Percentiles rank a stretch among this genome's conserved stretches.
These are phyloP conservation scores for Poeciliopsis paucimaculata DNA, from an alignment of 2,797 vertebrate genomes.

Conservation along the genomic window DNA sequence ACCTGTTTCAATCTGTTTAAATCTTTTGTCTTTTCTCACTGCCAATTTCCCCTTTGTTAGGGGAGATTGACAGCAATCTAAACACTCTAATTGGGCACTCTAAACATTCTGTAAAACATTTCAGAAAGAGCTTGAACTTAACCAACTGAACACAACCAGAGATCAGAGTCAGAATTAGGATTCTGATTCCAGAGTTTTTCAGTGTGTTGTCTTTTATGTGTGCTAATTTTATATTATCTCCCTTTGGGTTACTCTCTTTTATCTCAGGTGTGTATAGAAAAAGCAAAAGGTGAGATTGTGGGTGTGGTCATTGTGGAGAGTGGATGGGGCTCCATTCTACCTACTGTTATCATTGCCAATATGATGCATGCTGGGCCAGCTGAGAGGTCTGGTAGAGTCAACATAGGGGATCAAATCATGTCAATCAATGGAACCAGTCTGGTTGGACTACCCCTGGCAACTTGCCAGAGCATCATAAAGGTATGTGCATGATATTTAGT, in stretches of 20 bases:
- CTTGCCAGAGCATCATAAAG: slow-evolving; percentile 98
- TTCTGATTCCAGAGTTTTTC: background rate
- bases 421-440: slow-evolving; percentile 97
- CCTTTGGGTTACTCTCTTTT: slow-evolving; percentile 21
- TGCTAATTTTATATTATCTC: slow-evolving; percentile 3
- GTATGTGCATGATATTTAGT: slow-evolving; percentile 62
- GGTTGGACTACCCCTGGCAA: slow-evolving; percentile 93
- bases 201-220: background rate
- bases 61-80: background rate
- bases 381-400: slow-evolving; percentile 92
- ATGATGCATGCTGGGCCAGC: slow-evolving; percentile 98
- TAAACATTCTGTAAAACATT: background rate
- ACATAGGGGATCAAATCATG: slow-evolving; percentile 98
- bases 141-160: background rate
- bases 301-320: slow-evolving; percentile 96
- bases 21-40: background rate
- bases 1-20: background rate
- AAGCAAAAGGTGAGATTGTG: slow-evolving; percentile 94
- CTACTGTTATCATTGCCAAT: slow-evolving; percentile 96
- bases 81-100: background rate
- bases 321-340: slow-evolving; percentile 97
- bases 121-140: background rate
- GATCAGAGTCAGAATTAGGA: background rate
- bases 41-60: too few relatives aligned
- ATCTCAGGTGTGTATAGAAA: slow-evolving; percentile 91